Base-by-base conservation (phyloP, 2,797 vertebrate species). In the Characodon lateralis region DNA sequence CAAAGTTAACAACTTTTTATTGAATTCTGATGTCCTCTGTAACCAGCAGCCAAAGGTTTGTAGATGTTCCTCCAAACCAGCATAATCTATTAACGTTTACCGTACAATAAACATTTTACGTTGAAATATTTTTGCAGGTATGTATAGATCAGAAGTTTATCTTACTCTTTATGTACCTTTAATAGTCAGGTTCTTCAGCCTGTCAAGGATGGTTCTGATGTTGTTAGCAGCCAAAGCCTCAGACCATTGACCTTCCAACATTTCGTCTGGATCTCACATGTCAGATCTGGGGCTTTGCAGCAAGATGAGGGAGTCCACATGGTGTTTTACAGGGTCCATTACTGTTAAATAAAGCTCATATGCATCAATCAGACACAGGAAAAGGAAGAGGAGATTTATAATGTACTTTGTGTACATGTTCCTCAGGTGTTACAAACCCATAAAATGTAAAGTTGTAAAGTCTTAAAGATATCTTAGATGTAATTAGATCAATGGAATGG, bases 181-280 rank as follows among this genome's bases (percentile, higher is more conserved):
- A 16, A 26, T 48, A 16, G 46, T 26, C 24, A 18, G 66, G 6
- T 46, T 70, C 66, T 48, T 70, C 66, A 48, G 66, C 43, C 66
- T 2, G 13, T 89, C 2, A 72, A 91, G 78, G 72, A 95, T 90
- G 68, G 75, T 73, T 83, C 74, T 86, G 46, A 94, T 79, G 81
- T 91, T 91, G 87, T 94, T 93, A 79, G 58, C 78, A 26, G 74
- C 74, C 81, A 95, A 78, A 24, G 88, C 90, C 71, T 90, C 81
- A 31, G 88, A 85, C 92, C 93, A 95, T 72, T 80, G 76, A 13
- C 71, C 35, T 61, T 93, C 87, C 79, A 90, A 66, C 88, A 88
- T 89, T 65, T 56, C 78, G 59, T 63, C 59, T 63, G 1, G 13
- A 70, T 70, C 43, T 70, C 14, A 70, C 26, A 48, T 26, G 24